phyloP scores from a whole-genome alignment of 1,140 invertebrate genomes.

The Phenacoccus solenopsis region DNA sequence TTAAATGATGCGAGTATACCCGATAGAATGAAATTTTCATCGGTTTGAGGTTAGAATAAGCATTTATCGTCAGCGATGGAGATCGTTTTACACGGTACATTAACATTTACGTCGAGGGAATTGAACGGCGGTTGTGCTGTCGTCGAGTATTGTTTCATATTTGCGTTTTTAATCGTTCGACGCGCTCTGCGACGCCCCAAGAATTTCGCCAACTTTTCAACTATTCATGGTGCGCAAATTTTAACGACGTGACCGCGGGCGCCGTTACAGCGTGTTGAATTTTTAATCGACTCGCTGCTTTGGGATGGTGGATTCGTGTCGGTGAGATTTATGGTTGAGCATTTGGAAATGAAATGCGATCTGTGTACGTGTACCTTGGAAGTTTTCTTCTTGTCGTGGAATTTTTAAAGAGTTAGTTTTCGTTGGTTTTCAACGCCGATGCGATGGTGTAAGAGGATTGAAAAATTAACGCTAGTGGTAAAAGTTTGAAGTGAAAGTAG shows the following conservation, averaged over 20 bases:
- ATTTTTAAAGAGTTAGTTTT: no score
- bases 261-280: neutral
- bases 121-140: no score
- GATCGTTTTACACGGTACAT: neutral
- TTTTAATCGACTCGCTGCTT: neutral
- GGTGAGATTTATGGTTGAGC: neutral
- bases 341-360: neutral
- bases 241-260: neutral
- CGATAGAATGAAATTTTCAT: neutral
- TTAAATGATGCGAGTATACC: neutral
- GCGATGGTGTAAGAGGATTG: no score
- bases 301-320: no score
- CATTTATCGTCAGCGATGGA: neutral
- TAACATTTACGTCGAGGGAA: conserved; percentile 2
- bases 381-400: no score
- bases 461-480: no score
- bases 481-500: no score
- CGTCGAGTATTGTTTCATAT: neutral
- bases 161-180: neutral
- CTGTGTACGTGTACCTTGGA: no score
- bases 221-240: neutral
- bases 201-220: neutral
- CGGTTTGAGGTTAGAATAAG: neutral
- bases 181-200: neutral
- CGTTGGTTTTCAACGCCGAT: no score